Conservation (phyloP, 2,888 invertebrate species). For the Hedychridium roseum region DNA sequence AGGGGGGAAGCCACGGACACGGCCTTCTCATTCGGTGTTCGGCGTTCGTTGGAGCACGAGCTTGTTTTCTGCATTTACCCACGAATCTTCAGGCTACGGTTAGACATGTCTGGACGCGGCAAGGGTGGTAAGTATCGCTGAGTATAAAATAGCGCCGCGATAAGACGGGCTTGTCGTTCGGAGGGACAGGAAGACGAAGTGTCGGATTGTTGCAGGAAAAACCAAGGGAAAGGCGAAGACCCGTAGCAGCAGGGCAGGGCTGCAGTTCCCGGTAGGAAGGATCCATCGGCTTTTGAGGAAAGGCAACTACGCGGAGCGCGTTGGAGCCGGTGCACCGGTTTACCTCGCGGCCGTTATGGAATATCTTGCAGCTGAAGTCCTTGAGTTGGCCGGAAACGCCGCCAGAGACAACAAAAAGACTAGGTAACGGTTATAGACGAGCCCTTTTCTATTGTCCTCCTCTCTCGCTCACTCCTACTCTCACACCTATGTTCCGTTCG, state of each 20-base stretch:
- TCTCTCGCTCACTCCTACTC: background rate
- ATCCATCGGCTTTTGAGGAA: constrained; percentile 69
- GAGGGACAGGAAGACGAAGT: background rate
- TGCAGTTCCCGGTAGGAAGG: constrained; percentile 68
- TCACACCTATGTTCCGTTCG: background rate
- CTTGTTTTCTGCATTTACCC: background rate
- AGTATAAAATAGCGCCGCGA: too few relatives aligned
- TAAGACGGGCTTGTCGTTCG: background rate
- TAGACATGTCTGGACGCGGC: constrained; percentile 49
- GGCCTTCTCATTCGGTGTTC: constrained; percentile 33
- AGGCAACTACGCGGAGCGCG: constrained; percentile 70
- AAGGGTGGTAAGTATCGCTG: constrained; percentile 46
- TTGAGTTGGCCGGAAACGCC: constrained; percentile 72
- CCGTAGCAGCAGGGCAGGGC: constrained; percentile 66
- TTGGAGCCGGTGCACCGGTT: constrained; percentile 68
- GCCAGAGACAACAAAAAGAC: constrained; percentile 74
- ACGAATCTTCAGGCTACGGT: background rate
- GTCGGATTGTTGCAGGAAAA: constrained; percentile 36
- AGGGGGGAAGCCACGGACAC: too few relatives aligned
- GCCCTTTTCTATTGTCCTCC: constrained; percentile 6
- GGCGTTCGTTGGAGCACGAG: constrained; percentile 14
- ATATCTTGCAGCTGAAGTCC: constrained; percentile 74
- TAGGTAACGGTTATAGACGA: constrained; percentile 60
- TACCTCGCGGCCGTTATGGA: constrained; percentile 70
- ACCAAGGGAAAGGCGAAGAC: constrained; percentile 56